Evolutionary conservation across 2,797 vertebrate species (phyloP).

Genomic region (Centropyge bicolor): DNA sequence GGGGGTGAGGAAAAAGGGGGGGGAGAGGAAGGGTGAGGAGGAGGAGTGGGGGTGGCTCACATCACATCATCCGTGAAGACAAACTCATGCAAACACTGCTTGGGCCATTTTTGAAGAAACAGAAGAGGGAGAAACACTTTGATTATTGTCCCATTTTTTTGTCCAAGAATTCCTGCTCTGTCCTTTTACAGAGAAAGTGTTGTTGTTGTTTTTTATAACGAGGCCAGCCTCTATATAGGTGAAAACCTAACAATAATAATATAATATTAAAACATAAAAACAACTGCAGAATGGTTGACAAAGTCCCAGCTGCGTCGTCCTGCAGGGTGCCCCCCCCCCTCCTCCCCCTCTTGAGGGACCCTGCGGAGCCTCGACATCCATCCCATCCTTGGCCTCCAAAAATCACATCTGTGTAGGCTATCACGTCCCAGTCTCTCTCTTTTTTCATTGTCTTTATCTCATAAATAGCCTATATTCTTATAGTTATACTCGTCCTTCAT

Average conservation of each 20-base stretch:
- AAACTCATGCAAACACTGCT: slow-evolving; percentile 84
- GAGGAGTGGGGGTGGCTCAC: slow-evolving; percentile 67
- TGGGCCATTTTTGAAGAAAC: slow-evolving; percentile 78
- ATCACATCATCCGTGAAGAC: slow-evolving; percentile 87
- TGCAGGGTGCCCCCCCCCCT: slow-evolving; percentile 37
- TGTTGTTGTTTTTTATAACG: slow-evolving; percentile 92
- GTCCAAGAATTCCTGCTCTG: slow-evolving; percentile 87
- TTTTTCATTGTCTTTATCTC: slow-evolving; percentile 69
- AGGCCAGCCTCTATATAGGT: slow-evolving; percentile 96
- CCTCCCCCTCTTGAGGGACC: slow-evolving; percentile 21
- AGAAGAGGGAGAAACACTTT: slow-evolving; percentile 62
- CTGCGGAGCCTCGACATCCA: slow-evolving; percentile 39
- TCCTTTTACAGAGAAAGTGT: slow-evolving; percentile 84
- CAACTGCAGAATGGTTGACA: slow-evolving; percentile 93
- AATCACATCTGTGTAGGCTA: slow-evolving; percentile 64
- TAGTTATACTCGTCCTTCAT: slow-evolving; percentile 84
- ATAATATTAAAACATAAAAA: slow-evolving; percentile 90
- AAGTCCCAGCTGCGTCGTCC: slow-evolving; percentile 90
- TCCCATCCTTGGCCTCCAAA: slow-evolving; percentile 58
- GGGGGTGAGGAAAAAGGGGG: neutral
- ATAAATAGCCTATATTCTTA: slow-evolving; percentile 88
- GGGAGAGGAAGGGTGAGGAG: neutral
- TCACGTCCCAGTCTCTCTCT: slow-evolving; percentile 74
- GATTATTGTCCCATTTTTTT: slow-evolving; percentile 55
- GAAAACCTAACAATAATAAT: slow-evolving; percentile 88